phyloP scores from a whole-genome alignment of 2,113 vertebrate genomes.

The Pseudonaja textilis region DNA sequence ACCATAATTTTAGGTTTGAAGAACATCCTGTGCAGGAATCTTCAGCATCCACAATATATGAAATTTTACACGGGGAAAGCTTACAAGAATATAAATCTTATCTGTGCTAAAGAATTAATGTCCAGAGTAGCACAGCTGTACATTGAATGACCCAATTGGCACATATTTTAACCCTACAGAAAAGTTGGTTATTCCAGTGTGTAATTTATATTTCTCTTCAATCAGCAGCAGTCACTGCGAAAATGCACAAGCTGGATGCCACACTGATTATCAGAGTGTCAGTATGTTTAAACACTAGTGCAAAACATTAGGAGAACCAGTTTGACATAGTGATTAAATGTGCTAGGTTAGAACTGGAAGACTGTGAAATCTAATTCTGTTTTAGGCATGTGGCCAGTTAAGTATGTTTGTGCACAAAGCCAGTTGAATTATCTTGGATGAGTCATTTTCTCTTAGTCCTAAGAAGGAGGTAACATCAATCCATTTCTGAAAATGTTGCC shows the following conservation, averaged over 20 bases:
- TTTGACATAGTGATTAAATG: neutral
- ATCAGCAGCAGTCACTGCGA: neutral
- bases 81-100: neutral
- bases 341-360: neutral
- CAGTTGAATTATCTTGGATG: neutral
- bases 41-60: neutral
- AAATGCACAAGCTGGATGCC: neutral
- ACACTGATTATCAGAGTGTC: neutral
- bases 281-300: neutral
- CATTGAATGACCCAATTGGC: neutral
- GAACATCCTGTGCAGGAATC: neutral
- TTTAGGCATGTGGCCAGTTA: neutral
- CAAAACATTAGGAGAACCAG: neutral
- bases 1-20: neutral
- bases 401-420: neutral
- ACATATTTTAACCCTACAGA: neutral
- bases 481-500: neutral
- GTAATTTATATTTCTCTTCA: neutral
- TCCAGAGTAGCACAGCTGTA: neutral
- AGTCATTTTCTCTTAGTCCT: neutral
- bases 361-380: neutral
- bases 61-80: neutral
- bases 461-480: neutral
- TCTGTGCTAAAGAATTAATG: neutral
- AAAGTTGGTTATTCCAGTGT: neutral